These are phyloP conservation scores for Drosophila affinis DNA, from an alignment of 2,888 invertebrate genomes.

Conservation along the genomic window DNA sequence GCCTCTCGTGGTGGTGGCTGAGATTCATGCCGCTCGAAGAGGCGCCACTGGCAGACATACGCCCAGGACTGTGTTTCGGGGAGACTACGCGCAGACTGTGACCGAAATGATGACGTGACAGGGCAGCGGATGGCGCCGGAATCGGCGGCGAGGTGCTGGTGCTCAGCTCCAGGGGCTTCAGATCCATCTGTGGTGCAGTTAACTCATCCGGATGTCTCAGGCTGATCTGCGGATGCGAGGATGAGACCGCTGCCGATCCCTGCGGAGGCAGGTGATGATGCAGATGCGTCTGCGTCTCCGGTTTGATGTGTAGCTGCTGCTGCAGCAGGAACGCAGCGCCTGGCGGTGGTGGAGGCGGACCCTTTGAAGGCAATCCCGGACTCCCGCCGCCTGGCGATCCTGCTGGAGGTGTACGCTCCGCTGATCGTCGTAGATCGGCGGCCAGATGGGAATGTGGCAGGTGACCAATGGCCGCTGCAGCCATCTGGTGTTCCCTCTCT, in stretches of 20 bases:
- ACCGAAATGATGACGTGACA: slow-evolving; percentile 61
- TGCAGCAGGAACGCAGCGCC: slow-evolving; percentile 81
- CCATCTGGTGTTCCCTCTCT: slow-evolving; percentile 40
- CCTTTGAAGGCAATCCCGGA: slow-evolving; percentile 64
- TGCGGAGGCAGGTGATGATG: slow-evolving; percentile 70
- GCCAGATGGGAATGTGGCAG: slow-evolving; percentile 66
- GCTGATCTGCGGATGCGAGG: slow-evolving; percentile 67
- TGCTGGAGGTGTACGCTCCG: slow-evolving; percentile 72
- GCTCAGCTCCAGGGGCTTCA: slow-evolving; percentile 70
- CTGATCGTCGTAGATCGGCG: slow-evolving; percentile 71
- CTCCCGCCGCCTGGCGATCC: slow-evolving; percentile 70
- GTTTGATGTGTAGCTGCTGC: slow-evolving; percentile 81
- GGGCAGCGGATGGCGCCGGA: slow-evolving; percentile 39
- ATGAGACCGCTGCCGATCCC: slow-evolving; percentile 39
- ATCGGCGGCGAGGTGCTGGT: slow-evolving; percentile 54
- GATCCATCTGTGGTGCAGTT: slow-evolving; percentile 75
- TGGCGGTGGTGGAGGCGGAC: slow-evolving; percentile 58
- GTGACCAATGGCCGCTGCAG: slow-evolving; percentile 60
- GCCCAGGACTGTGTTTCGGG: slow-evolving; percentile 74
- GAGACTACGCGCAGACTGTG: slow-evolving; percentile 61
- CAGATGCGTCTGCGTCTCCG: slow-evolving; percentile 80
- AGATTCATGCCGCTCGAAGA: slow-evolving; percentile 70
- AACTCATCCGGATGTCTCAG: slow-evolving; percentile 76
- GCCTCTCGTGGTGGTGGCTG: slow-evolving; percentile 69
- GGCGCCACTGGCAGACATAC: slow-evolving; percentile 26